These are phyloP conservation scores for Drosophila burlai DNA, from an alignment of 1,140 invertebrate species.

Conservation along the genomic window DNA sequence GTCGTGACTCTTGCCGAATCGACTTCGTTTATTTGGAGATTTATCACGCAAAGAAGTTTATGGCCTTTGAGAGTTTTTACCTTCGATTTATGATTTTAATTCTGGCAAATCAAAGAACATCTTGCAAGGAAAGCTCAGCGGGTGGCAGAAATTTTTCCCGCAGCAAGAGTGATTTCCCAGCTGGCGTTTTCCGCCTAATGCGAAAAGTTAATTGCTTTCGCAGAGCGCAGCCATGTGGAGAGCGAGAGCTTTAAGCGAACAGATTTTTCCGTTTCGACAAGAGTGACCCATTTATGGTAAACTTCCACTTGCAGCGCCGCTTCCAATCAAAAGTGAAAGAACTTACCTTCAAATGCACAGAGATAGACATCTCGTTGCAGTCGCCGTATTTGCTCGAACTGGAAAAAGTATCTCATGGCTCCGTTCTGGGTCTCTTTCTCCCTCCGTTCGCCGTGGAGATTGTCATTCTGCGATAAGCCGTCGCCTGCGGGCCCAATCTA, in stretches of 20 bases:
- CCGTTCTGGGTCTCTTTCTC: constrained; percentile 25
- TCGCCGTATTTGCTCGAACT: constrained; percentile 60
- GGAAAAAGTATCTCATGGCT: constrained; percentile 65
- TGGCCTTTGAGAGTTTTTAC: background rate
- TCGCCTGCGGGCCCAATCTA: constrained; percentile 57
- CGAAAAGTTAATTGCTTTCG: constrained; percentile 55
- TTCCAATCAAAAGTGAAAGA: constrained; percentile 77
- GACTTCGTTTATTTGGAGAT: constrained; percentile 57
- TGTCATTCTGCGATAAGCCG: constrained; percentile 71
- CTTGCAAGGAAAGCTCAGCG: constrained; percentile 18
- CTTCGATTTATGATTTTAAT: constrained; percentile 29
- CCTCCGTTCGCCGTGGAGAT: constrained; percentile 36
- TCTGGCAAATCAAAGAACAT: constrained; percentile 34
- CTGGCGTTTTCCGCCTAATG: constrained; percentile 35
- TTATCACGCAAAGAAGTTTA: constrained; percentile 38
- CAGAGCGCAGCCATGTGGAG: constrained; percentile 8
- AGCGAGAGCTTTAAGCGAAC: constrained; percentile 49
- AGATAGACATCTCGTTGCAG: constrained; percentile 68
- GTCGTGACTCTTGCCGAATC: constrained; percentile 69
- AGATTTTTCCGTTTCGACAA: constrained; percentile 30
- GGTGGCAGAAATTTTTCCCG: background rate
- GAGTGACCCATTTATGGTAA: constrained; percentile 60
- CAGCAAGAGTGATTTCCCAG: constrained; percentile 35
- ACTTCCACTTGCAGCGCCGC: constrained; percentile 28
- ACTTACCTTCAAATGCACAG: constrained; percentile 73